Evolutionary conservation across 1,140 invertebrate species (phyloP).

Genomic region (Lepidurus couesii): DNA sequence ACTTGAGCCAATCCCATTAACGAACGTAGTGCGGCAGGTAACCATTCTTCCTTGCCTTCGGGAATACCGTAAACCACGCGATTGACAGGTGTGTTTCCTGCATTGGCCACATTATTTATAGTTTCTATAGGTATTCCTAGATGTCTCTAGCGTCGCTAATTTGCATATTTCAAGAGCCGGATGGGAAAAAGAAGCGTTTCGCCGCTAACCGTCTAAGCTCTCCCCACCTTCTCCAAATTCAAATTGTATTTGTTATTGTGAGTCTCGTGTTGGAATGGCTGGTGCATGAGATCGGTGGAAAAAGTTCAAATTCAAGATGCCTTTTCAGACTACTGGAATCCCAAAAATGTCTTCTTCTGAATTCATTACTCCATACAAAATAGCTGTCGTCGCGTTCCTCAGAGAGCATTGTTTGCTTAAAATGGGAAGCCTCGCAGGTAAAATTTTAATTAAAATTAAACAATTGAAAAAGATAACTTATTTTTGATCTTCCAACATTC

Average conservation of each 20-base stretch:
- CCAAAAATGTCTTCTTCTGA: not conserved
- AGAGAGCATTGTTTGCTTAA: slow-evolving; percentile 4
- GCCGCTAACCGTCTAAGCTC: too few relatives aligned
- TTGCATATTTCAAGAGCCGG: too few relatives aligned
- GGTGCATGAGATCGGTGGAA: not conserved
- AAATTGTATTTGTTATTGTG: not conserved
- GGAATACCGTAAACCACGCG: not conserved
- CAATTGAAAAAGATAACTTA: not conserved
- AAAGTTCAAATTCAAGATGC: not conserved
- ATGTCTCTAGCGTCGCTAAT: too few relatives aligned
- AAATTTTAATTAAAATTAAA: not conserved
- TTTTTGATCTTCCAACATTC: not conserved
- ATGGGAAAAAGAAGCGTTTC: too few relatives aligned
- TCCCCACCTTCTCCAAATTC: not conserved
- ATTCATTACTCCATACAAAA: not conserved
- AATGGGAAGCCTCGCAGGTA: not conserved
- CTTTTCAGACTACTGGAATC: not conserved
- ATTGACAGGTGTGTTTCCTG: not conserved
- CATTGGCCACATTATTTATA: not conserved
- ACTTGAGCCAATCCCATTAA: not conserved
- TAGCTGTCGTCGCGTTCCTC: not conserved
- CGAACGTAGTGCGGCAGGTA: not conserved
- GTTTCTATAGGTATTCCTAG: too few relatives aligned
- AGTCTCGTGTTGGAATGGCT: not conserved
- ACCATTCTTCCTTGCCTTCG: not conserved